Evolutionary conservation across 1,140 invertebrate species (phyloP), one percentile per base, ranked within the genome.

Genomic region (Stegodyphus mimosarum): DNA sequence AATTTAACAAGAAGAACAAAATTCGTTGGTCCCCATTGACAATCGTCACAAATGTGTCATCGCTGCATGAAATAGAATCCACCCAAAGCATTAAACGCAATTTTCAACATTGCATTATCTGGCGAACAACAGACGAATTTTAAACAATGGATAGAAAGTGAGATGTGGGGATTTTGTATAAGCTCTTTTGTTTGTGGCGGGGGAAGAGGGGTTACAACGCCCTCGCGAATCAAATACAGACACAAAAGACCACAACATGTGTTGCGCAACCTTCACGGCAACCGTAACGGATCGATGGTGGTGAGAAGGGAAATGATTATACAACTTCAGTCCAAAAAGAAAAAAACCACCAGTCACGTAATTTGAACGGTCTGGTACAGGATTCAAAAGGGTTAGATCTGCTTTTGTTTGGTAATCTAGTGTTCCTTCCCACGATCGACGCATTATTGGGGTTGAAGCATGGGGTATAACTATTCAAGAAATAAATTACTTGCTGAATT

Each of bases 251-350:
- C 77, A 53, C 64, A 76, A 70, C 33, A 60, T 48, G 52, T 49
- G 78, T 80, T 80, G 78, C 52, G 69, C 69, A 80, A 80, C 78
- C 69, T 55, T 71, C 69, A 18, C 78, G 6, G 78, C 33, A 53
- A 80, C 67, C 71, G 79, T 83, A 74, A 83, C 79, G 79, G 79
- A 83, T 83, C 79, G 79, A 74, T 83, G 70, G 53, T 11, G 70
- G 51, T 50, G 55, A 71, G 79, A 73, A 81, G 48, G 79, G 79
- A 81, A 81, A 73, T 81, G 79, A 81, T 81, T 73, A 63, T 63
- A 18, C 4, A 18, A 55, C 60, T 66, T 33, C 33, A 33, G 33
- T 3, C 3, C 33, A 33, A 33, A 33, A 33, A 33, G 33, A 33
- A 17, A 17, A 75, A 73, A 76, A 10, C 49, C 18, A 51, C 48